Percentiles rank a stretch among this genome's conserved stretches.
Conservation (phyloP, 2,797 vertebrate species). For the Poecile montanus region DNA sequence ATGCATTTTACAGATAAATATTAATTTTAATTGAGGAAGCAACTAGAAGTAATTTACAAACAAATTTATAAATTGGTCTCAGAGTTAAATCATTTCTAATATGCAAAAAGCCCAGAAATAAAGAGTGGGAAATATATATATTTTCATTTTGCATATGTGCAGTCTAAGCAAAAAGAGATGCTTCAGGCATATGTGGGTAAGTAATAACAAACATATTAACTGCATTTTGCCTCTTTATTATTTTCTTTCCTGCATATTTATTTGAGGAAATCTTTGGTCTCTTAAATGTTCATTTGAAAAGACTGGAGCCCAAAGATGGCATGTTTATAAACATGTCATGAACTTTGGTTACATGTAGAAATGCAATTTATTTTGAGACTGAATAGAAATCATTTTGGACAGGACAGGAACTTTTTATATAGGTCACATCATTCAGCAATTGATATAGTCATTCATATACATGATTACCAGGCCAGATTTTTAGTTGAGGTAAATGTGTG, state of each 20-base stretch:
- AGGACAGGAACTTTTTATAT: background rate
- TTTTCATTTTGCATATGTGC: conserved; percentile 11
- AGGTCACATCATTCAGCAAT: background rate
- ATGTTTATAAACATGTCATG: background rate
- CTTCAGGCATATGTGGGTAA: background rate
- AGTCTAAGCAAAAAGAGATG: conserved; percentile 14
- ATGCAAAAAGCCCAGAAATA: background rate
- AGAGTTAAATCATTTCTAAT: background rate
- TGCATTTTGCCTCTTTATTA: background rate
- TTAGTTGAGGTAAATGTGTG: background rate
- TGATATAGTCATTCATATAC: background rate
- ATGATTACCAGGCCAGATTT: background rate
- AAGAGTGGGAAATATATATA: background rate
- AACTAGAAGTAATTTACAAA: background rate
- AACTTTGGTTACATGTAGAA: background rate
- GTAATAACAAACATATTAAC: background rate
- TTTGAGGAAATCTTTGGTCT: background rate
- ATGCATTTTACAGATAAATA: conserved; percentile 17
- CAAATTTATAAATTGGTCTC: background rate
- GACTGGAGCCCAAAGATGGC: background rate
- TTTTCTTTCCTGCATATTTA: background rate
- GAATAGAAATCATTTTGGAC: background rate
- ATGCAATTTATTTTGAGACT: background rate
- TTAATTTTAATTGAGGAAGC: background rate
- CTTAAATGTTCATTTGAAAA: background rate